Evolutionary conservation across 2,113 vertebrate genomes (phyloP), one percentile per base, ranked within the genome.

Genomic region (Sapayoa aenigma): DNA sequence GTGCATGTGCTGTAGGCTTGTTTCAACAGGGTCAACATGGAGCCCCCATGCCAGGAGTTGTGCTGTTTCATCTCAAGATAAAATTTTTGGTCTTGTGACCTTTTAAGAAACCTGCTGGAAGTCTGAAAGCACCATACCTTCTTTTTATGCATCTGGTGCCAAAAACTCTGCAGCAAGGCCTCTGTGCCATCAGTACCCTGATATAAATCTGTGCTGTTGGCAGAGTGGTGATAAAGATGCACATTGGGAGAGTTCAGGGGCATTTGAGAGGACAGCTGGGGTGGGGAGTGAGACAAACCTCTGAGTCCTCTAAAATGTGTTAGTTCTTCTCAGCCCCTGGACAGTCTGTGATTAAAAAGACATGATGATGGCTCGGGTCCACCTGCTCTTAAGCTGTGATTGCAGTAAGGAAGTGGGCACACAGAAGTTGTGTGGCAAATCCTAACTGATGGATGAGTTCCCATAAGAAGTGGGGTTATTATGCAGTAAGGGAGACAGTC

Each of bases 311-410:
- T 84, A n/a, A 77, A 91, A 87, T 66, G 62, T 85, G 25, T 28
- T 37, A 50, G 68, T 62, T 56, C n/a, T 49, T 76, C 46, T 41
- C 68, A 88, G 89, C 35, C 55, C 72, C n/a, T 1, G 0, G 56
- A 24, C 3, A 76, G 52, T 16, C 46, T 66, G 60, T 37, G 62
- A 47, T 67, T 44, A 37, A 63, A 79, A 50, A 0, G 1, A 16
- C 53, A 37, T 0, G 0, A 9, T 0, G 0, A 31, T 59, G 72
- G 62, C 63, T 83, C 0, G 0, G 20, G 55, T 39, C 72, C 44
- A 18, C 35, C 28, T 27, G 67, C 59, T 69, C 31, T 23, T 24
- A 63, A 37, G 55, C 11, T 86, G 65, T 59, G 85, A 46, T n/a
- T 84, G 72, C 28, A 42, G 50, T 18, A 44, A 42, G 49, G 52